A percentile compares a stretch with the other conserved stretches of the same genome.
These are phyloP conservation scores for Leptinotarsa juncta DNA, from an alignment of 2,888 invertebrate genomes.

Conservation along the genomic window DNA sequence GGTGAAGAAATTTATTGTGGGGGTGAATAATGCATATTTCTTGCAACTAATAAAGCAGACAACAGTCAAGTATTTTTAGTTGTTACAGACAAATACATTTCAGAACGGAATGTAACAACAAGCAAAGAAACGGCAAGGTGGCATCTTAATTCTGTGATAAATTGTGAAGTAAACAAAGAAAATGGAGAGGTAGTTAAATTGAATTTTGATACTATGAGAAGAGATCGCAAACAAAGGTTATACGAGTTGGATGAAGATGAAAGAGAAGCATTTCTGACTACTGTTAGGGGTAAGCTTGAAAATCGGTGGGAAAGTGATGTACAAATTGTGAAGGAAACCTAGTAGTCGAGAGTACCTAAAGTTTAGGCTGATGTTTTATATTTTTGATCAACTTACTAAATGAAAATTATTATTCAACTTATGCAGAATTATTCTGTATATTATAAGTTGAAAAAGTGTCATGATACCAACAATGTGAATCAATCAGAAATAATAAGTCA, in stretches of 20 bases:
- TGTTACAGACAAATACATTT: slow-evolving; percentile 59
- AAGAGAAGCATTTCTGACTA: slow-evolving; percentile 63
- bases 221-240: slow-evolving; percentile 69
- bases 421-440: no score
- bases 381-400: background rate
- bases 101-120: slow-evolving; percentile 60
- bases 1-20: slow-evolving; percentile 58
- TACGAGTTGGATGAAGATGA: slow-evolving; percentile 71
- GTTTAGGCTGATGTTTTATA: background rate
- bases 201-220: slow-evolving; percentile 73
- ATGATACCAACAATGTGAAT: no score
- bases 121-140: slow-evolving; percentile 63
- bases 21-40: slow-evolving; percentile 61
- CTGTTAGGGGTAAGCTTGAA: slow-evolving; percentile 54
- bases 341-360: slow-evolving; percentile 64
- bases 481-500: no score
- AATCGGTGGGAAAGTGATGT: slow-evolving; percentile 55
- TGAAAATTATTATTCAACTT: background rate
- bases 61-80: slow-evolving; percentile 61
- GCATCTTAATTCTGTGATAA: slow-evolving; percentile 68
- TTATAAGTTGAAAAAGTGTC: no score
- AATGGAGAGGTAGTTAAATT: slow-evolving; percentile 66
- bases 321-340: slow-evolving; percentile 71
- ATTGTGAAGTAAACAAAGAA: slow-evolving; percentile 63
- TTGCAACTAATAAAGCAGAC: slow-evolving; percentile 59